Percentiles rank a stretch among this genome's conserved stretches.
Evolutionary conservation across 64 coral and sea anemone species (phyloP).

Genomic region (Montipora capricornis): DNA sequence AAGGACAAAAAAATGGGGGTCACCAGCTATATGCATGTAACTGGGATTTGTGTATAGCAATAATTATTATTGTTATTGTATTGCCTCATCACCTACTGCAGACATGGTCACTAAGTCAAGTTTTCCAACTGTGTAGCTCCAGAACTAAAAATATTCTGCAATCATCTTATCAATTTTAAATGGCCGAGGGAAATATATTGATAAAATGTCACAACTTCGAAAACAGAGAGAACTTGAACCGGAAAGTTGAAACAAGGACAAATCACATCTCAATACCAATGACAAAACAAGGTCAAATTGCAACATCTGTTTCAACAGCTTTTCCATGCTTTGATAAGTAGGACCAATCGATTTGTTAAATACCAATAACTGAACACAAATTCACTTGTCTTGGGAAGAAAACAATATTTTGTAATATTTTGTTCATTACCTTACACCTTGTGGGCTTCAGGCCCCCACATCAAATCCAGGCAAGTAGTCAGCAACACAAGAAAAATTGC

Average conservation of each 20-base stretch:
- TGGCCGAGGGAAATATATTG: background rate
- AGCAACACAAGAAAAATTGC: too few species aligned
- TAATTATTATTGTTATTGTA: too few species aligned
- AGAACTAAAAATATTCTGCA: background rate
- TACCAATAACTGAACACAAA: too few species aligned
- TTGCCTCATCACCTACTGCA: background rate
- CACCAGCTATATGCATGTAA: too few species aligned
- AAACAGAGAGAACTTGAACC: background rate
- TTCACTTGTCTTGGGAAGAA: too few species aligned
- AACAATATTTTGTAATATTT: too few species aligned
- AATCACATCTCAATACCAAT: background rate
- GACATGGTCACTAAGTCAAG: background rate
- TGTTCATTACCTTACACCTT: too few species aligned
- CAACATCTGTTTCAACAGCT: background rate
- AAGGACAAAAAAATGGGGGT: too few species aligned
- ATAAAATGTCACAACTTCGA: background rate
- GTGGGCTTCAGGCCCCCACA: too few species aligned
- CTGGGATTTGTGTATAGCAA: too few species aligned
- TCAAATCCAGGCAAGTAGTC: too few species aligned
- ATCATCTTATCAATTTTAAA: background rate
- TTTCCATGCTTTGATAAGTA: background rate
- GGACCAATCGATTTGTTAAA: background rate
- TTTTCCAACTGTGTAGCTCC: background rate
- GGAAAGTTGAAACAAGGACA: background rate
- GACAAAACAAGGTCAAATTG: background rate